Conservation (phyloP, 2,797 vertebrate genomes). For the Ficedula albicollis region DNA sequence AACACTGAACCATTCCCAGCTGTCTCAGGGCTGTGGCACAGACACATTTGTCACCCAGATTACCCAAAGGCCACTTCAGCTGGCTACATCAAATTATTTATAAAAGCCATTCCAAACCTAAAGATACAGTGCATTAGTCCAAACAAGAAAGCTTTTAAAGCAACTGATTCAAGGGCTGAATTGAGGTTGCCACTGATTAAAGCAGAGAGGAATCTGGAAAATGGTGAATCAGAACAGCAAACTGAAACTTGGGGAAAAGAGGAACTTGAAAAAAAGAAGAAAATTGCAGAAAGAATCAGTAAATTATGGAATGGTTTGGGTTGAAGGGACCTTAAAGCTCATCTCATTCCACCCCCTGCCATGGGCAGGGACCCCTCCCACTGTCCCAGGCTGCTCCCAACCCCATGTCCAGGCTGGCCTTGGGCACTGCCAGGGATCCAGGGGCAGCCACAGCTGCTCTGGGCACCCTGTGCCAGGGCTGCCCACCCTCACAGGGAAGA, state of each 20-base stretch:
- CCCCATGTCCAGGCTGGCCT: accelerated
- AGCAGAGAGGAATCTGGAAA: not conserved
- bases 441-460: not conserved
- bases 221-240: not conserved
- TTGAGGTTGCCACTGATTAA: not conserved
- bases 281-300: not conserved
- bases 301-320: not conserved
- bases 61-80: not conserved
- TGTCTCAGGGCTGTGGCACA: not conserved
- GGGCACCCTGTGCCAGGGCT: not conserved
- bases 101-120: conserved; percentile 20
- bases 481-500: accelerated
- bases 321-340: not conserved
- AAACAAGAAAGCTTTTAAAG: conserved; percentile 31
- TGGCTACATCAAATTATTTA: conserved; percentile 9
- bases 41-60: not conserved
- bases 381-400: not conserved
- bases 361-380: not conserved
- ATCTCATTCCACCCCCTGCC: not conserved
- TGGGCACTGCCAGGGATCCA: not conserved
- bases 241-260: not conserved
- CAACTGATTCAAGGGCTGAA: not conserved
- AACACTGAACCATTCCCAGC: not conserved
- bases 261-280: not conserved
- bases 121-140: not conserved